phyloP scores from a whole-genome alignment of 2,888 invertebrate species.

The Baccha elongata region DNA sequence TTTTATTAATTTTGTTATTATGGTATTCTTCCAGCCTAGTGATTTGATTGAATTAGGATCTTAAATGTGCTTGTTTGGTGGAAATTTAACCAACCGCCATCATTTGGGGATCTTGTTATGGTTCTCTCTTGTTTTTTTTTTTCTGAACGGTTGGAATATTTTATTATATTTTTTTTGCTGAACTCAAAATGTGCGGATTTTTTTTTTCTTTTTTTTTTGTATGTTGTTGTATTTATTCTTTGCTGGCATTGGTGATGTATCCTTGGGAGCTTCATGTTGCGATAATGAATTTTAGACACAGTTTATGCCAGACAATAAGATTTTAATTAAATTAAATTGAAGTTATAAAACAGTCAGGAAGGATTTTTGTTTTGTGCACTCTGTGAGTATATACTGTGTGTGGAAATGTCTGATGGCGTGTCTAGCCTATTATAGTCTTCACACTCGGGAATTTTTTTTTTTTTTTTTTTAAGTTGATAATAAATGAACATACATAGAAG shows the following conservation, averaged over 20 bases:
- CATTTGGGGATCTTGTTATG: conserved; percentile 67
- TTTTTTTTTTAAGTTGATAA: background rate
- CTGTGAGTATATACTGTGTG: too few relatives aligned
- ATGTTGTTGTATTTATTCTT: background rate
- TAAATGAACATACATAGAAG: background rate
- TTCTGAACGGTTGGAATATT: conserved; percentile 12
- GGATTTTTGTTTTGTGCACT: conserved; percentile 26
- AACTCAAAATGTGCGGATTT: conserved; percentile 22
- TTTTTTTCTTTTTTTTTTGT: conserved; percentile 4
- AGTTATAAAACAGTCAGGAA: conserved; percentile 57
- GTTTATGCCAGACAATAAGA: conserved; percentile 64
- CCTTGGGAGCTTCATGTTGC: conserved; percentile 34
- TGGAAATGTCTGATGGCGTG: conserved; percentile 48
- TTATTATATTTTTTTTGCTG: conserved; percentile 40
- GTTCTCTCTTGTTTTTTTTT: conserved; percentile 24
- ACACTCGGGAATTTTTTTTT: conserved; percentile 10
- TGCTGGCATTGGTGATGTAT: conserved; percentile 14
- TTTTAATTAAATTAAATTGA: conserved; percentile 69
- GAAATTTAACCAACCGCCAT: conserved; percentile 65
- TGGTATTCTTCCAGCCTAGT: conserved; percentile 71
- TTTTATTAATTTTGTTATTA: conserved; percentile 68
- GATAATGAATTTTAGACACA: conserved; percentile 63
- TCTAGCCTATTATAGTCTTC: conserved; percentile 37
- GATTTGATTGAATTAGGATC: conserved; percentile 70
- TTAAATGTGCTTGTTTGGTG: conserved; percentile 71